Conservation (phyloP, 2,113 vertebrate species). For the zebrafish (Danio rerio) region DNA sequence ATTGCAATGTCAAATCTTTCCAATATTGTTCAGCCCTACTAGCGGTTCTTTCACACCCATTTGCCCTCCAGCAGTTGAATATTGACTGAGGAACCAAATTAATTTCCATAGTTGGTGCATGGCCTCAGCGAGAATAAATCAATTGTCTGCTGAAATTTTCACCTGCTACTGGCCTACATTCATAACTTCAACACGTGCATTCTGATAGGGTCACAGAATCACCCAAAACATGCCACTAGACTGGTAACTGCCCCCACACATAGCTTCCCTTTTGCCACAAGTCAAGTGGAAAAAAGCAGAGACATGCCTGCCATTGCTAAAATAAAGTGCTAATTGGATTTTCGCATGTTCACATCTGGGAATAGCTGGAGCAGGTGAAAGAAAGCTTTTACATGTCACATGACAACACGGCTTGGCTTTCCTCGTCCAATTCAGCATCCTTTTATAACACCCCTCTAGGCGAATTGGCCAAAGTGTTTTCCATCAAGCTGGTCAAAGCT, state of each 20-base stretch:
- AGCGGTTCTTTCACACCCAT: not conserved
- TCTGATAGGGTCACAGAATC: conserved; percentile 32
- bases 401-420: conserved; percentile 45
- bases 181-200: conserved; percentile 34
- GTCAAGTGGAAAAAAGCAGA: conserved; percentile 18
- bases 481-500: conserved; percentile 54
- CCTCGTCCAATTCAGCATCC: not conserved
- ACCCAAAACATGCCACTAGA: not conserved
- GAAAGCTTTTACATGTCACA: conserved; percentile 50
- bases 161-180: conserved; percentile 1
- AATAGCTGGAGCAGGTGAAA: conserved; percentile 56
- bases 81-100: conserved; percentile 8
- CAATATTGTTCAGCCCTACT: too few species aligned
- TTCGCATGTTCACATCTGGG: conserved; percentile 65
- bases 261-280: conserved; percentile 47
- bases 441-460: conserved; percentile 55
- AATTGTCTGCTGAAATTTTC: not conserved
- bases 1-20: too few species aligned
- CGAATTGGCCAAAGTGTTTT: conserved; percentile 54
- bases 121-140: conserved; percentile 36
- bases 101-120: conserved; percentile 42
- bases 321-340: conserved; percentile 70
- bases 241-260: not conserved
- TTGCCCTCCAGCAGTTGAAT: conserved; percentile 5
- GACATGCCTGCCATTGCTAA: conserved; percentile 37